Evolutionary conservation across 1,140 invertebrate species (phyloP), one percentile per base, ranked within the genome.

Genomic region (Neodiprion lecontei): DNA sequence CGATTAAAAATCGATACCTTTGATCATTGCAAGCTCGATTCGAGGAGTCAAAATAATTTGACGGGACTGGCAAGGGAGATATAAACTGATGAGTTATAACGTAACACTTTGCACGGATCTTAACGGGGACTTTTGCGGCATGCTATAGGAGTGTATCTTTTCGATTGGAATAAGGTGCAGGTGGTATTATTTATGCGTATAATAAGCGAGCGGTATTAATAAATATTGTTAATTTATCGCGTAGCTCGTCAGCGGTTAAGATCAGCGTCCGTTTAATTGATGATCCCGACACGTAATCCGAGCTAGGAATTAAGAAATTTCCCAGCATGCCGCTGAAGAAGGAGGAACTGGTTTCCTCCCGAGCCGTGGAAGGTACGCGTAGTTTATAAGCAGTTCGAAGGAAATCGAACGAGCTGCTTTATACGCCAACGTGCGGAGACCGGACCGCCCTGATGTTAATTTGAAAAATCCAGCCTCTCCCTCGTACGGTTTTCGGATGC

Each of bases 401-500:
- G 53, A 61, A 61, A 61, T 61, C 53, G 7, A 61, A 61, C 53
- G 53, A 61, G 53, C 11, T 61, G n/a, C 53, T 61, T 61, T 14
- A 61, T 17, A 17, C 53, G n/a, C 53, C 53, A 61, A 14, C 11
- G 53, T 61, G 11, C 53, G 53, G 53, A 61, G 28, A 5, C 28
- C n/a, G 53, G n/a, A 61, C 53, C 53, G 53, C 53, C 53, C 53
- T 61, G 53, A 61, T 17, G 53, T 61, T 61, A 61, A 61, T 61
- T 61, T 61, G 53, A 61, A 61, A 61, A 61, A 61, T 12, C n/a
- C n/a, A 40, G 11, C 53, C n/a, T 61, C 53, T 14, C 53, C 11
- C n/a, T 61, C 53, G 53, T 61, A 61, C 53, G 3, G n/a, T 61
- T 61, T 61, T 61, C 53, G n/a, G n/a, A 17, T 14, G 53, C 11